Evolutionary conservation across 1,140 invertebrate species (phyloP).

Genomic region (Whitmania pigra): DNA sequence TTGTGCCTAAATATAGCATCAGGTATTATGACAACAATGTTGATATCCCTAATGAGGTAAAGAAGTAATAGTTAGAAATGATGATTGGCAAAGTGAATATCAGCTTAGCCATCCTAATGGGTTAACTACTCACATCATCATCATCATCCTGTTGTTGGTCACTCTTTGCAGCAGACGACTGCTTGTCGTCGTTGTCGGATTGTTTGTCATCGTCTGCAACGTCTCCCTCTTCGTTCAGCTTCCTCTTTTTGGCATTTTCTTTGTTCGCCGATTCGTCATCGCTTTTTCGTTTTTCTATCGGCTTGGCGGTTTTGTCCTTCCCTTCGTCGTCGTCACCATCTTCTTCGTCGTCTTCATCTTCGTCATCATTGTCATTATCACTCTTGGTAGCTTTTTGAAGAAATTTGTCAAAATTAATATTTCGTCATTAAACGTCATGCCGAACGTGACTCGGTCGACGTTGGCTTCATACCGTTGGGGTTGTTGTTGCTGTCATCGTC

Average conservation of each 20-base stretch:
- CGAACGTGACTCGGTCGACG: neutral
- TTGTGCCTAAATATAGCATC: too few species aligned
- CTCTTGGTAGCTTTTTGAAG: neutral
- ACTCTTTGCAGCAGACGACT: neutral
- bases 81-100: too few species aligned
- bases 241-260: slow-evolving; percentile 16
- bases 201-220: slow-evolving; percentile 33
- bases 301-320: neutral
- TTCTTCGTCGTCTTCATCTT: slow-evolving; percentile 4
- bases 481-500: slow-evolving; percentile 35
- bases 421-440: neutral
- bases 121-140: slow-evolving; percentile 15
- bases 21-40: slow-evolving; percentile 21
- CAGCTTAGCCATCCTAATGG: too few species aligned
- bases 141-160: slow-evolving; percentile 2
- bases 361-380: neutral
- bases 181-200: slow-evolving; percentile 26
- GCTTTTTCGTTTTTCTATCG: slow-evolving; percentile 13
- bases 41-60: neutral
- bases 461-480: slow-evolving; percentile 36
- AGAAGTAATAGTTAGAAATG: too few species aligned
- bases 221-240: slow-evolving; percentile 4
- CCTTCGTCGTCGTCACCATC: slow-evolving; percentile 30
- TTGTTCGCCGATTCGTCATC: slow-evolving; percentile 28
- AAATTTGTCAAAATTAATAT: neutral